phyloP scores from a whole-genome alignment of 1,140 invertebrate species.

The Drosophila pruinosa region DNA sequence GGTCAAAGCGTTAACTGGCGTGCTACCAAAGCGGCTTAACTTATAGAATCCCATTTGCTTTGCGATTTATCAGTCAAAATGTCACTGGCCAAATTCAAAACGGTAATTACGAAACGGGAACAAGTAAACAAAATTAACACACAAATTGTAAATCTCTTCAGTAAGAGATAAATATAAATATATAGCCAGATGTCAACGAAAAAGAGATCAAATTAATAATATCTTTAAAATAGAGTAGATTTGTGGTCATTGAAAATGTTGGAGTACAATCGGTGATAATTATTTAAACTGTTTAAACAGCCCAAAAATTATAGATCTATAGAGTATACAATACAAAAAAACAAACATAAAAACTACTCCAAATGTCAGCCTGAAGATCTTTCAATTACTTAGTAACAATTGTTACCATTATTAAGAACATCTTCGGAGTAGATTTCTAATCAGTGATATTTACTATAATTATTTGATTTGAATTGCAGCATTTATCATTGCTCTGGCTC shows the following conservation, averaged over 20 bases:
- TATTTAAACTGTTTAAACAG: too few species aligned
- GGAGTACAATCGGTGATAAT: neutral
- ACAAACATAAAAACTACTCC: too few species aligned
- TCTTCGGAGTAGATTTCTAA: too few species aligned
- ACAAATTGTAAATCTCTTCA: neutral
- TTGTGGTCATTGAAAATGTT: too few species aligned
- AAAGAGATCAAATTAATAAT: neutral
- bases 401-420: too few species aligned
- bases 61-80: constrained; percentile 48
- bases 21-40: constrained; percentile 61
- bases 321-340: too few species aligned
- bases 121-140: constrained; percentile 33
- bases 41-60: constrained; percentile 52
- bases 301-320: too few species aligned
- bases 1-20: constrained; percentile 30
- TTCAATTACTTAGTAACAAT: too few species aligned
- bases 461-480: neutral
- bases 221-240: neutral
- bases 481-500: neutral
- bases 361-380: too few species aligned
- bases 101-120: constrained; percentile 43
- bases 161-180: neutral
- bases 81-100: constrained; percentile 38
- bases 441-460: too few species aligned
- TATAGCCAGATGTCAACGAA: too few species aligned